Evolutionary conservation across 2,888 invertebrate genomes (phyloP).

Genomic region (Erannis defoliaria): DNA sequence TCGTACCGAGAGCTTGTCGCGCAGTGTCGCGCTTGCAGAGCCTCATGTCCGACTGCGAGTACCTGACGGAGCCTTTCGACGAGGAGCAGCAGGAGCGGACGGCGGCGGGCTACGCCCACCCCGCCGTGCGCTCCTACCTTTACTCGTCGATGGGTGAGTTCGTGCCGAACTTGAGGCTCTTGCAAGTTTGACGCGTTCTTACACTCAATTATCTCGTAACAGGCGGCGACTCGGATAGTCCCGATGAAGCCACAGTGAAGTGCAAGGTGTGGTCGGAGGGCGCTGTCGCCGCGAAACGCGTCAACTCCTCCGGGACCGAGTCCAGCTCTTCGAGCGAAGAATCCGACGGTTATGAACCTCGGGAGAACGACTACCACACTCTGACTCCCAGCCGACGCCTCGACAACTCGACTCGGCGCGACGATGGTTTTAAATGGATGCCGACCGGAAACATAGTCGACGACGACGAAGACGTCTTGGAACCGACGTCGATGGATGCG

Average conservation of each 20-base stretch:
- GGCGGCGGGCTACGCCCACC: constrained; percentile 76
- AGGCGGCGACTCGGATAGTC: constrained; percentile 88
- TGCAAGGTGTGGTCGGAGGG: constrained; percentile 82
- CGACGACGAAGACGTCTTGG: constrained; percentile 63
- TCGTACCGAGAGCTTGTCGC: constrained; percentile 80
- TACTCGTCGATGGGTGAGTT: constrained; percentile 85
- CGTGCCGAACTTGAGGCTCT: constrained; percentile 66
- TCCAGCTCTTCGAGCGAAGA: constrained; percentile 73
- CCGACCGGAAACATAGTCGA: constrained; percentile 73
- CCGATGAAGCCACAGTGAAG: constrained; percentile 88
- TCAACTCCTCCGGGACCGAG: constrained; percentile 75
- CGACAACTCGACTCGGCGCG: constrained; percentile 88
- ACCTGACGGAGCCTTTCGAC: constrained; percentile 80
- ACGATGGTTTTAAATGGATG: constrained; percentile 90
- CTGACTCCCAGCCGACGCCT: constrained; percentile 74
- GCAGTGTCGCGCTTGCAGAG: constrained; percentile 81
- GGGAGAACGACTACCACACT: constrained; percentile 87
- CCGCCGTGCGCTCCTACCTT: constrained; percentile 85
- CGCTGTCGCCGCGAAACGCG: constrained; percentile 69
- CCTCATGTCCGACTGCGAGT: constrained; percentile 85
- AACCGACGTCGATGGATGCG: constrained; percentile 62
- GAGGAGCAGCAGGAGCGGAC: constrained; percentile 79
- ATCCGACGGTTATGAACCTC: constrained; percentile 84
- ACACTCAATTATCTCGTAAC: constrained; percentile 71
- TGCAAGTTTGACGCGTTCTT: constrained; percentile 52